Percentiles rank a stretch among this genome's conserved stretches.
These are phyloP conservation scores for Drosophila rufa DNA, from an alignment of 1,140 invertebrate species.

Conservation along the genomic window DNA sequence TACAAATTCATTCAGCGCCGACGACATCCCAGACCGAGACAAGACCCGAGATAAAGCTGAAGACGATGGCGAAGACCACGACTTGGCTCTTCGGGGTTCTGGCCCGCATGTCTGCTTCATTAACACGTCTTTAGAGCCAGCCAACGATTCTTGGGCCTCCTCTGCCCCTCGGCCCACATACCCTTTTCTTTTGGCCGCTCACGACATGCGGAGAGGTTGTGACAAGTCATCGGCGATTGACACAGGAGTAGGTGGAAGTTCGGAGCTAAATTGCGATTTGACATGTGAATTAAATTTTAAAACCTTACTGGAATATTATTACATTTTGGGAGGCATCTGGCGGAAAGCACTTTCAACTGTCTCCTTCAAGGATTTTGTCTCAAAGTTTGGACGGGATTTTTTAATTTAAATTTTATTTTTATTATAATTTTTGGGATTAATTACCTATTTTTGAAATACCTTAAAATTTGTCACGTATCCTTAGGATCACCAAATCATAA, in stretches of 20 bases:
- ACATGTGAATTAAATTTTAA: neutral
- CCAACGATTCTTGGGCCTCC: constrained; percentile 24
- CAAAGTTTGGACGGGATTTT: neutral
- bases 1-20: constrained; percentile 76
- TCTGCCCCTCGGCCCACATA: constrained; percentile 11
- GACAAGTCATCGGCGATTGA: constrained; percentile 7
- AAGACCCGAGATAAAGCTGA: constrained; percentile 10
- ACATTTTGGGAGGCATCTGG: neutral
- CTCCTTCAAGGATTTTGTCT: neutral
- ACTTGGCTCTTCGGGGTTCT: constrained; percentile 44
- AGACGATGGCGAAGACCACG: constrained; percentile 44
- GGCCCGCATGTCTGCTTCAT: constrained; percentile 80
- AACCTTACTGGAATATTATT: neutral
- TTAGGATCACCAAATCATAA: too few relatives aligned
- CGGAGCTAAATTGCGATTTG: neutral
- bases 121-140: constrained; percentile 74
- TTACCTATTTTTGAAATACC: too few relatives aligned
- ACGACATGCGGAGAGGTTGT: constrained; percentile 1
- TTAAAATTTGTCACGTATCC: too few relatives aligned
- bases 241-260: constrained; percentile 13
- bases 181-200: constrained; percentile 15
- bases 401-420: too few relatives aligned
- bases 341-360: neutral
- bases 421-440: too few relatives aligned
- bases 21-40: constrained; percentile 14